These are phyloP conservation scores for Patella depressa DNA, from an alignment of 2,888 invertebrate genomes.

Conservation along the genomic window DNA sequence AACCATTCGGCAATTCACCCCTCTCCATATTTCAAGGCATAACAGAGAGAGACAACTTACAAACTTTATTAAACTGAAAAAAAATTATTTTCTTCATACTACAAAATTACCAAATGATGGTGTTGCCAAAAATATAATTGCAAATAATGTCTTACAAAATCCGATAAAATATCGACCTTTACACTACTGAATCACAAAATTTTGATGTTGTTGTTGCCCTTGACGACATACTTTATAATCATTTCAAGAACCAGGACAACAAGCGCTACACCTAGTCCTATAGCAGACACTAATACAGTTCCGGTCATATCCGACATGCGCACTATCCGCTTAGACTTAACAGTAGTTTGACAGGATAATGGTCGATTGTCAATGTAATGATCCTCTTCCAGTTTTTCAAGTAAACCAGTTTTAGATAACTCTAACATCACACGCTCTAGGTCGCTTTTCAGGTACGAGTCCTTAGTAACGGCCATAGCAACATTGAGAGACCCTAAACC, in stretches of 20 bases:
- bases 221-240: too few species aligned
- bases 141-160: too few species aligned
- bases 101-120: too few species aligned
- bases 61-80: too few species aligned
- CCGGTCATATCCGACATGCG: background rate
- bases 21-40: too few species aligned
- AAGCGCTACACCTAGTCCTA: background rate
- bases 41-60: too few species aligned
- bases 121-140: too few species aligned
- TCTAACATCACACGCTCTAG: background rate
- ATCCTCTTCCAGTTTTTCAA: background rate
- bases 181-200: too few species aligned
- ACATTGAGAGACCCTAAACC: background rate
- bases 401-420: background rate
- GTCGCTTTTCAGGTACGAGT: background rate
- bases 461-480: background rate
- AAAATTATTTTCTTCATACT: too few species aligned
- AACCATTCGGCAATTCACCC: too few species aligned
- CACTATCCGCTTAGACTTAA: background rate
- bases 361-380: background rate
- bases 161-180: too few species aligned
- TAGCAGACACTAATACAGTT: background rate
- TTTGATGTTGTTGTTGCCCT: too few species aligned
- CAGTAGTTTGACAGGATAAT: background rate
- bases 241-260: background rate